phyloP scores from a whole-genome alignment of 2,888 invertebrate species.

The Lamellibrachia columna region DNA sequence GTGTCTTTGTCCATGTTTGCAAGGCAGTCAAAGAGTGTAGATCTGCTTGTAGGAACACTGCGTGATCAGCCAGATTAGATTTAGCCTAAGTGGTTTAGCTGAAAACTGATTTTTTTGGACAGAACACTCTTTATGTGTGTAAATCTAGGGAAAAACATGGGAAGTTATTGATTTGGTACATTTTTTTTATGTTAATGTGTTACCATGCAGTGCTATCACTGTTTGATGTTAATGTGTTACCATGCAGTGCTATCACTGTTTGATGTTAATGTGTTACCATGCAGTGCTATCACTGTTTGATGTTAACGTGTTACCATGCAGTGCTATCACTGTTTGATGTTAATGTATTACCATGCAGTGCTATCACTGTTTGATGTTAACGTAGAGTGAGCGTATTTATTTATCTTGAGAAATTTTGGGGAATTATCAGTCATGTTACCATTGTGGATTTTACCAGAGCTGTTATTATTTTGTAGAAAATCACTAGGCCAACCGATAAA shows the following conservation, averaged over 20 bases:
- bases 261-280: too few species aligned
- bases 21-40: background rate
- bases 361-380: too few species aligned
- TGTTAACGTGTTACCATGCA: too few species aligned
- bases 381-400: background rate
- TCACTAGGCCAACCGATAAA: background rate
- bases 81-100: background rate
- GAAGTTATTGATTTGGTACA: background rate
- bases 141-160: background rate
- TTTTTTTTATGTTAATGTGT: background rate
- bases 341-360: too few species aligned
- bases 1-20: background rate
- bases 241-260: too few species aligned
- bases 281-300: too few species aligned
- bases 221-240: too few species aligned
- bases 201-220: background rate
- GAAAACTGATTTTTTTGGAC: background rate
- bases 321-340: too few species aligned
- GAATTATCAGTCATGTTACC: background rate
- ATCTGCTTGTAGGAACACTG: background rate
- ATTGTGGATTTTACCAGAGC: background rate
- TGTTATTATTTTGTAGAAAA: background rate
- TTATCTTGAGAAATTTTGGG: background rate
- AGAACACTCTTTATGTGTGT: background rate
- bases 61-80: background rate